Base-by-base conservation (phyloP, 2,113 vertebrate genomes). In the Podilymbus podiceps region DNA sequence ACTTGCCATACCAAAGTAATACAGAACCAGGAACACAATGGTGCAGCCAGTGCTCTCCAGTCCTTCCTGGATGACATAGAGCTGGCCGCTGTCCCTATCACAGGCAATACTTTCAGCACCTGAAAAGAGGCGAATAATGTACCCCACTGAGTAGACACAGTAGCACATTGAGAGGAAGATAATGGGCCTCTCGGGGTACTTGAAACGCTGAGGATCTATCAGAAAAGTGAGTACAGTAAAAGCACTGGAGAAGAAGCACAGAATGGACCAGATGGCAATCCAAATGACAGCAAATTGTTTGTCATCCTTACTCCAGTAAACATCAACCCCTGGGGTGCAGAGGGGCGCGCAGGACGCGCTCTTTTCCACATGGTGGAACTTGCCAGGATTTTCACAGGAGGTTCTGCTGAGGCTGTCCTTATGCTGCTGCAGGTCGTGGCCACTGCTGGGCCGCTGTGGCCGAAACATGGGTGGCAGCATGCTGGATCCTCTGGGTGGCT, bases 91-190 rank as follows among this genome's bases (percentile, higher is more conserved):
- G 98, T 99, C 99, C 64, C 98, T 97, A 92, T 99, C 99, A 24
- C 99, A 99, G 89, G 99, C 99, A 7, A 99, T 99, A 74, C 98
- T 98, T 90, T 99, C 99, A 1, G 99, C 99, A 2, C 99, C 99
- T 1, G 99, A 99, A 66, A 99, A 99, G 27, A 99, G 99, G 79
- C 99, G 98, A 94, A 99, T 98, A 80, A 99, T 99, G 98, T 99
- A 99, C 35, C 99, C 99, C 97, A 99, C 97, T 0, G 99, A 99
- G 97, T 99, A 99, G 85, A 99, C 99, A 17, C 99, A 99, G 98
- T 99, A 99, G 96, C 99, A 99, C 99, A 99, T 99, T 10, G 99
- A 99, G 7, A 99, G 98, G 98, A 99, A 99, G 97, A 99, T 99
- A 94, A 99, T 99, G 79, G 99, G 99, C 93, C 99, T 98, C 98